Conservation (phyloP, 2,888 invertebrate genomes). For the Lobophora halterata region DNA sequence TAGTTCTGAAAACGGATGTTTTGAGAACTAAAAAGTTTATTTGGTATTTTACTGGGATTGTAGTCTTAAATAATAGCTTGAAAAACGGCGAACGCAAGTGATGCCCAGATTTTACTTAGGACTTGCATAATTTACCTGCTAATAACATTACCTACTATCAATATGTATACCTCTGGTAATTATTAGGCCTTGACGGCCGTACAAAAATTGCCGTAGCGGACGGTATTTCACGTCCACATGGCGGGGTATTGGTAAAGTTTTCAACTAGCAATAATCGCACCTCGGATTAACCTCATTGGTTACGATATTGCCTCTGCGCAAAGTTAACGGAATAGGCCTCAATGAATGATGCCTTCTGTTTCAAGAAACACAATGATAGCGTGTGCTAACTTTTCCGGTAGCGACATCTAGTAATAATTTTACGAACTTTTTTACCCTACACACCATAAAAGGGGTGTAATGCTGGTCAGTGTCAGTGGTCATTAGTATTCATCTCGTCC, state of each 20-base stretch:
- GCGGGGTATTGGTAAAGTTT: conserved; percentile 87
- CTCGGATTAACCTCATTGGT: conserved; percentile 94
- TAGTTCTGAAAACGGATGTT: too few species aligned
- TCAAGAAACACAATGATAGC: conserved; percentile 17
- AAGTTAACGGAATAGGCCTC: conserved; percentile 76
- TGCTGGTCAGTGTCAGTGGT: not conserved
- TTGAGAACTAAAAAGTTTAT: too few species aligned
- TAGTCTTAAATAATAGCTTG: too few species aligned
- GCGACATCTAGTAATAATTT: conserved; percentile 17
- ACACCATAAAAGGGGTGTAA: not conserved
- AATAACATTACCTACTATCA: too few species aligned
- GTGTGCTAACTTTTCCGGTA: conserved; percentile 15
- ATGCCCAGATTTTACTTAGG: too few species aligned
- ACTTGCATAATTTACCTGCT: too few species aligned
- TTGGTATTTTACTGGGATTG: too few species aligned
- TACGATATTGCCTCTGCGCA: conserved; percentile 96
- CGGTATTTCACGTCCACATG: conserved; percentile 75
- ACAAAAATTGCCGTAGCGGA: conserved; percentile 75
- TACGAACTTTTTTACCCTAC: conserved; percentile 3
- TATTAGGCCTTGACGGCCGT: conserved; percentile 57
- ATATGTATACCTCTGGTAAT: too few species aligned
- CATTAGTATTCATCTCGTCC: not conserved
- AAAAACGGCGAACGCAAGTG: too few species aligned
- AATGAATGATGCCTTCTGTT: not conserved
- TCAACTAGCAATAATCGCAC: conserved; percentile 96